Evolutionary conservation across 30 jellyfish, hydroid and myxozoan genomes (phyloP), one percentile per base, ranked within the genome.

Genomic region (Cassiopea xamachana): DNA sequence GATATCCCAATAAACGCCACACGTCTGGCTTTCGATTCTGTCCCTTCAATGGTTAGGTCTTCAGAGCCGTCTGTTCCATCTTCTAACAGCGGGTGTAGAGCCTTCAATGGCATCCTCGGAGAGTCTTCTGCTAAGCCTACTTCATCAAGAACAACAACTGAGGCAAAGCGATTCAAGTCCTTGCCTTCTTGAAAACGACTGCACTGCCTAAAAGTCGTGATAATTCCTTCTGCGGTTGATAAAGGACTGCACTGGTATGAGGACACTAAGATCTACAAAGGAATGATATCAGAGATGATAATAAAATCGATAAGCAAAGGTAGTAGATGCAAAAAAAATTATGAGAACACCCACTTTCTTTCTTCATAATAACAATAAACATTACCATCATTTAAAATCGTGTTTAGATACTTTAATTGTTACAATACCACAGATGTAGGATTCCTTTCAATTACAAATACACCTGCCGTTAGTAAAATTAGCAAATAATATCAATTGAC

Each of bases 51-150:
- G 0, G 98, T 92, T n/a, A 92, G 85, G 27, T 92, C 98, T 76
- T 92, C 98, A 9, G 96, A 93, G 9, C 98, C 98, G 74, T 93
- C 98, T 5, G 96, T 87, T 7, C 98, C 98, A 87, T 93, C 98
- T 87, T 93, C 98, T 0, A 93, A 88, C 81, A 93, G 75, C 14
- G 98, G 98, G 80, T 93, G 98, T 69, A 93, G 59, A 8, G 98
- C 98, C 81, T 93, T 93, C 43, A 93, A 70, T 12, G 98, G 98
- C 98, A 93, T 93, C 67, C 96, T 90, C 5, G 96, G 96, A 9
- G 96, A 87, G 77, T 92, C 97, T 86, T 92, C 97, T 64, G 97
- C 97, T 2, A 92, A 76, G 70, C 98, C 98, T 15, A 93, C 96
- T 59, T 93, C 98, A 83, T 93, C 98, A 14, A 93, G 87, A 44